These are phyloP conservation scores for Crematogaster levior DNA, from an alignment of 2,888 invertebrate species.

Conservation along the genomic window DNA sequence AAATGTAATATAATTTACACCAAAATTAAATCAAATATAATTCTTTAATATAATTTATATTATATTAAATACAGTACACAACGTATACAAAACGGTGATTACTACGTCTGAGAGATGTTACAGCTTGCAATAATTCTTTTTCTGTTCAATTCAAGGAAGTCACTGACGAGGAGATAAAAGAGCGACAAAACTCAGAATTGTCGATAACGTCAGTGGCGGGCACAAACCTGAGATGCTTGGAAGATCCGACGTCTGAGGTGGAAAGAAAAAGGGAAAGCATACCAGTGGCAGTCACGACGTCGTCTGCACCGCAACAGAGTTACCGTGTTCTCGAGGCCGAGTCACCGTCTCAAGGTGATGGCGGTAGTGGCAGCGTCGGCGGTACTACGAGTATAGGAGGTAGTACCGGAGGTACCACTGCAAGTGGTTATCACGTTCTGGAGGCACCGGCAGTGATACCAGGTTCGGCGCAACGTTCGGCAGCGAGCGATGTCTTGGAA, in stretches of 20 bases:
- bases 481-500: slow-evolving; percentile 92
- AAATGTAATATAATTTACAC: too few species aligned
- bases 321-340: slow-evolving; percentile 88
- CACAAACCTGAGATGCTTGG: slow-evolving; percentile 86
- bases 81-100: neutral
- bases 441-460: slow-evolving; percentile 82
- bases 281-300: slow-evolving; percentile 70
- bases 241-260: slow-evolving; percentile 87
- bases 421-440: slow-evolving; percentile 83
- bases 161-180: slow-evolving; percentile 68
- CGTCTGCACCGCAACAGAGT: slow-evolving; percentile 85
- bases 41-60: too few species aligned
- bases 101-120: neutral
- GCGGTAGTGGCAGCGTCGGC: slow-evolving; percentile 6
- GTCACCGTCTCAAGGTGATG: slow-evolving; percentile 71
- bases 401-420: slow-evolving; percentile 58
- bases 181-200: slow-evolving; percentile 67
- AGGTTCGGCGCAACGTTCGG: slow-evolving; percentile 85
- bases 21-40: too few species aligned
- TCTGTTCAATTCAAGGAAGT: slow-evolving; percentile 61
- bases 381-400: slow-evolving; percentile 63
- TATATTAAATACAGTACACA: too few species aligned
- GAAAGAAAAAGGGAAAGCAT: slow-evolving; percentile 82
- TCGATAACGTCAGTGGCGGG: slow-evolving; percentile 85
- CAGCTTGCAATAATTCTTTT: neutral